Percentiles rank a stretch among this genome's conserved stretches.
phyloP scores from a whole-genome alignment of 2,797 vertebrate species.

The Perdix hodgsoniae region DNA sequence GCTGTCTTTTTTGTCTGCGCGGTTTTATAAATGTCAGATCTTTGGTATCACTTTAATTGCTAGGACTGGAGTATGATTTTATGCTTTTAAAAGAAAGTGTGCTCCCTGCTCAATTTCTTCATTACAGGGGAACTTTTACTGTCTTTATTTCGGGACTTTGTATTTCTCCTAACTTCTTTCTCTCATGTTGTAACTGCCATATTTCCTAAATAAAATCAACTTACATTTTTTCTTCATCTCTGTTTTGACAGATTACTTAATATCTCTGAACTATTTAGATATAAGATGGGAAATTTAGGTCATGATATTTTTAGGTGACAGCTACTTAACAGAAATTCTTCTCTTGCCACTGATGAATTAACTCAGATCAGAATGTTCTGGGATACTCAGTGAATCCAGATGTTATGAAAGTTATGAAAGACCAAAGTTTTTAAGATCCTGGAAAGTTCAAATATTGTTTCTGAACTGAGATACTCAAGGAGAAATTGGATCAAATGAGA shows the following conservation, averaged over 20 bases:
- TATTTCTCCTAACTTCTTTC: neutral
- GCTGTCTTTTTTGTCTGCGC: neutral
- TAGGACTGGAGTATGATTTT: neutral
- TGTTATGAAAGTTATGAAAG: neutral
- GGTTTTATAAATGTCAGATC: neutral
- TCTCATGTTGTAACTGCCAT: neutral
- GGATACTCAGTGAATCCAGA: neutral
- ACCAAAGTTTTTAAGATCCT: neutral
- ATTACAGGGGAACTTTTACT: neutral
- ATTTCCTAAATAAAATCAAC: neutral
- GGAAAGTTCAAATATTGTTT: neutral
- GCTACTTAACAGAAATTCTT: neutral
- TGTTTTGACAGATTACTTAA: neutral
- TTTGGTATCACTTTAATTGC: neutral
- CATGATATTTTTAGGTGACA: neutral
- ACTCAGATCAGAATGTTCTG: neutral
- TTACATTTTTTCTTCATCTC: neutral
- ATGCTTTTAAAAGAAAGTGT: neutral
- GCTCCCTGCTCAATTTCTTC: neutral
- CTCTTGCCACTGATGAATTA: neutral
- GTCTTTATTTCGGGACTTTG: neutral
- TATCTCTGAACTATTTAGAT: neutral
- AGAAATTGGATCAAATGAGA: neutral
- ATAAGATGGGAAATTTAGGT: neutral
- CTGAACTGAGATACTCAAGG: neutral